Base-by-base conservation (phyloP, 2,113 vertebrate genomes). In the Sitta europaea region DNA sequence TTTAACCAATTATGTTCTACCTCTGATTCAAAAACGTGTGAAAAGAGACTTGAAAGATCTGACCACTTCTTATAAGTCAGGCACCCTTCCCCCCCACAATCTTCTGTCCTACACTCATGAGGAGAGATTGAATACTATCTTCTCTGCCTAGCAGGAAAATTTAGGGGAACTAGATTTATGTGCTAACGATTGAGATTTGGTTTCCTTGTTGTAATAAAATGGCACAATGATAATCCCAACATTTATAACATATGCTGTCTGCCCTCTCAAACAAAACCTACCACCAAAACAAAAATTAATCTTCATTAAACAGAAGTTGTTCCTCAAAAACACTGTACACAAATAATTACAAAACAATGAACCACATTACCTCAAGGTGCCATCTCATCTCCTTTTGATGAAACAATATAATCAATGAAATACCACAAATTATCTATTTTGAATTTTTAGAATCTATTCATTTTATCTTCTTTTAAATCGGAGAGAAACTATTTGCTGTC, bases 71-170 rank as follows among this genome's bases (percentile, higher is more conserved):
- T 27, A 18, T 3, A 61, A 20, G 13, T 16, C 25, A 79, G 12
- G 12, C 7, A 55, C 18, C 10, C 6, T 38, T 16, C 8, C 11
- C 7, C 15, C 3, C 11, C 1, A 1, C 2, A 2, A 8, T 22
- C 11, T 68, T 63, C 35, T 40, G 23, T 51, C 50, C 33, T 33
- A 53, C 4, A 85, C 25, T 11, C 24, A 19, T 1, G 3, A 66
- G 12, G 15, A 84, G 2, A 66, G 10, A 59, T 11, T 47, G 11
- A 54, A 10, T 13, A 35, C 6, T n/a, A 14, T 45, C 63, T 67
- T 42, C 28, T 53, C 45, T 62, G 12, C 14, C 29, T 13, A 71
- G 27, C 21, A 85, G 11, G 15, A 57, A 72, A 76, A 61, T 42
- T 91, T 38, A 70, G 38, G 9, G 29, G 11, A 83, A 61, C 8